Evolutionary conservation across 1,140 invertebrate genomes (phyloP).

Genomic region (Brevipalpus yothersi): DNA sequence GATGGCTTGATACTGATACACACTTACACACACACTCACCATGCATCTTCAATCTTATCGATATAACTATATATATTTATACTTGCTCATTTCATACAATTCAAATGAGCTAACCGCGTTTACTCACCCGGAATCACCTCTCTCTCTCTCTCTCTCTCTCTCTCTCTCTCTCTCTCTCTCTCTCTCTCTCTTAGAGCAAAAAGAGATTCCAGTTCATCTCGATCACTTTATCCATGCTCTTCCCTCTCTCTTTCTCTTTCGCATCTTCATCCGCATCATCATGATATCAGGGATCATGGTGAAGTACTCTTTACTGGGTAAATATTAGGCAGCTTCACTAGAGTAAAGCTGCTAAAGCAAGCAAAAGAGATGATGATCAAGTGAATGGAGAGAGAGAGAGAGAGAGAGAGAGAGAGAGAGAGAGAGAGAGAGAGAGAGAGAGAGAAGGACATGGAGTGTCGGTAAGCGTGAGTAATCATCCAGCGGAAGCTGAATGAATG

Average conservation of each 20-base stretch:
- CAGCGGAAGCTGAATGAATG: neutral
- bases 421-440: neutral
- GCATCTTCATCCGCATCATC: neutral
- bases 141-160: neutral
- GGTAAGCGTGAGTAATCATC: neutral
- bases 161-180: neutral
- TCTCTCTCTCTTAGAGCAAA: neutral
- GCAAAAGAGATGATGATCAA: neutral
- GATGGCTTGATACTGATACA: too few species aligned
- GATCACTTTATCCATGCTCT: too few species aligned
- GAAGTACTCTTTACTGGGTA: neutral
- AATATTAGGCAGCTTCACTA: neutral
- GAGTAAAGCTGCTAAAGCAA: neutral
- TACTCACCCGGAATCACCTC: neutral
- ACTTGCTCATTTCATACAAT: neutral
- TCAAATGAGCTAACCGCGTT: too few species aligned
- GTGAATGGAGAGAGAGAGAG: neutral
- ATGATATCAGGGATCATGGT: neutral
- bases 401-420: neutral
- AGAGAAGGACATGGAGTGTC: neutral
- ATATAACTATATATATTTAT: neutral
- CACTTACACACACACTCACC: too few species aligned
- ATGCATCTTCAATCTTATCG: neutral
- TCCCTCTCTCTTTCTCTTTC: too few species aligned
- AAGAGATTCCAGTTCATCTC: too few species aligned